Evolutionary conservation across 2,113 vertebrate genomes (phyloP).

Genomic region (Otus sunia): DNA sequence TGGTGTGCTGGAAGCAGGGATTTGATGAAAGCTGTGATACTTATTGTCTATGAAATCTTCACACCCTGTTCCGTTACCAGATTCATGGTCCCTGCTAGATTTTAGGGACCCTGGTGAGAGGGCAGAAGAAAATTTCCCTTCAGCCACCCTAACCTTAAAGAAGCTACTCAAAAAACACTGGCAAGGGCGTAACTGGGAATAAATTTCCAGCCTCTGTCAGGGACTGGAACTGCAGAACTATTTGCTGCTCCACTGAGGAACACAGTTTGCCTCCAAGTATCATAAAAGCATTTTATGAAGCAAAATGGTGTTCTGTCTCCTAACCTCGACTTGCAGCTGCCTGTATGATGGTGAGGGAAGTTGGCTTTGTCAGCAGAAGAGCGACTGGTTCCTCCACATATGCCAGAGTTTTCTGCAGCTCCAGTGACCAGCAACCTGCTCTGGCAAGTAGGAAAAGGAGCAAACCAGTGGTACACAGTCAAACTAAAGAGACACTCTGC

Average conservation of each 20-base stretch:
- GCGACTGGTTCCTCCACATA: accelerated
- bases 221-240: not conserved
- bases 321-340: not conserved
- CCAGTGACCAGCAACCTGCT: not conserved
- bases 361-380: not conserved
- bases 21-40: not conserved
- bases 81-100: no score
- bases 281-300: not conserved
- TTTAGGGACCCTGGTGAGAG: not conserved
- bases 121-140: not conserved
- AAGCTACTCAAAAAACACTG: not conserved
- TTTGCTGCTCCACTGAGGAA: not conserved
- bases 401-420: not conserved
- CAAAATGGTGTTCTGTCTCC: not conserved
- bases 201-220: not conserved
- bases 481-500: no score
- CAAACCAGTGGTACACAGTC: accelerated
- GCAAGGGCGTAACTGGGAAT: not conserved
- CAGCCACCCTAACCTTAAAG: not conserved
- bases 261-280: not conserved
- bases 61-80: not conserved
- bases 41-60: not conserved
- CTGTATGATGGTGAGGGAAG: not conserved
- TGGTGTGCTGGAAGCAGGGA: not conserved
- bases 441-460: not conserved